Percentiles rank a stretch among this genome's conserved stretches.
These are phyloP conservation scores for Scaptomyza tumidula DNA, from an alignment of 2,888 invertebrate genomes.

Conservation along the genomic window DNA sequence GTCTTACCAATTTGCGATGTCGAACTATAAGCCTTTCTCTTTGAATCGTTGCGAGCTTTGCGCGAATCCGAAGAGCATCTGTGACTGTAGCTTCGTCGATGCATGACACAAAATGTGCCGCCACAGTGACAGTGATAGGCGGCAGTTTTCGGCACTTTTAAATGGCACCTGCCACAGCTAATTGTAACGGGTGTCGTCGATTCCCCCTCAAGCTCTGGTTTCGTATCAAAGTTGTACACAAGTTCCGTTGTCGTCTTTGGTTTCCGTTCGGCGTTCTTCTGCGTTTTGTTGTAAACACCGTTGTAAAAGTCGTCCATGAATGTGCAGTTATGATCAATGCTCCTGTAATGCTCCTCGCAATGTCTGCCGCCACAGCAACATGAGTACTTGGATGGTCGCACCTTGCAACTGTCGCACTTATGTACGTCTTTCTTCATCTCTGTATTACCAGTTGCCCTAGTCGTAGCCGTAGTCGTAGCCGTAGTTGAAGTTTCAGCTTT, in stretches of 20 bases:
- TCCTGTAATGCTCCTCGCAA: neutral
- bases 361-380: neutral
- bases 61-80: neutral
- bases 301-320: neutral
- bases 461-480: no score
- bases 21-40: neutral
- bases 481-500: neutral
- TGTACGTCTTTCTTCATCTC: neutral
- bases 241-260: no score
- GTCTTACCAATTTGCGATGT: neutral
- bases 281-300: neutral
- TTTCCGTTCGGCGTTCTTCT: no score
- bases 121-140: neutral
- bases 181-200: neutral
- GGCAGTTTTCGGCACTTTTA: rapidly evolving
- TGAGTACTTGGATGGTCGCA: neutral
- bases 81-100: neutral
- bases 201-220: neutral
- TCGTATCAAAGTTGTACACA: neutral
- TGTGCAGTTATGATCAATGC: neutral
- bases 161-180: neutral
- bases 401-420: neutral
- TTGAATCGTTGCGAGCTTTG: neutral
- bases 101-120: neutral
- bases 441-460: neutral